A percentile compares a stretch with the other conserved stretches of the same genome.
These are phyloP conservation scores for Saguinus oedipus DNA, from an alignment of 2,797 vertebrate genomes.

Conservation along the genomic window DNA sequence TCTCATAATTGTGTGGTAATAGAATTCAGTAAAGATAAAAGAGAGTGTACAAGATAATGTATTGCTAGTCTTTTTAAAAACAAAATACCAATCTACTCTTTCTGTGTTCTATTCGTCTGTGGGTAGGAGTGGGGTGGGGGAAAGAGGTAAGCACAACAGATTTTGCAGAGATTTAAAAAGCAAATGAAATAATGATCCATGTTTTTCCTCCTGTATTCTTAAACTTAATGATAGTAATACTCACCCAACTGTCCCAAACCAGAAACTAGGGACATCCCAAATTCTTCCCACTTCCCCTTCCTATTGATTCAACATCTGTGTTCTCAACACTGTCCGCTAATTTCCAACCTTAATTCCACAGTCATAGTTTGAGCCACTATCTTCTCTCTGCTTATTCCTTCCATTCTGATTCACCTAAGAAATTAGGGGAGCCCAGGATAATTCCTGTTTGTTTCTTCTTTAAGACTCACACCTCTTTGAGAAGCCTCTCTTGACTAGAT, in stretches of 20 bases:
- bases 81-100: background rate
- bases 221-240: constrained; percentile 24
- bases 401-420: background rate
- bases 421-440: background rate
- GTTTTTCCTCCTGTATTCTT: background rate
- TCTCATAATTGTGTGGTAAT: constrained; percentile 14
- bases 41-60: constrained; percentile 26
- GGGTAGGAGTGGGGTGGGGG: background rate
- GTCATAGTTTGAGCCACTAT: background rate
- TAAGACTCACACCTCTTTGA: background rate
- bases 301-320: constrained; percentile 15
- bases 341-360: constrained; percentile 18
- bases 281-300: constrained; percentile 1
- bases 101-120: constrained; percentile 20
- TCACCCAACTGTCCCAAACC: background rate
- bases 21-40: constrained; percentile 48
- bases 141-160: background rate
- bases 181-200: constrained; percentile 28
- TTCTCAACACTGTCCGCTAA: background rate
- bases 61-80: background rate
- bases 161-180: constrained; percentile 51
- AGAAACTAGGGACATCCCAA: constrained; percentile 2
- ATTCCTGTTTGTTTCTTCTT: background rate
- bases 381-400: background rate
- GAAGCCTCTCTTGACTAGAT: background rate